phyloP scores from a whole-genome alignment of 2,888 invertebrate genomes.

The Drosophila diplacantha region DNA sequence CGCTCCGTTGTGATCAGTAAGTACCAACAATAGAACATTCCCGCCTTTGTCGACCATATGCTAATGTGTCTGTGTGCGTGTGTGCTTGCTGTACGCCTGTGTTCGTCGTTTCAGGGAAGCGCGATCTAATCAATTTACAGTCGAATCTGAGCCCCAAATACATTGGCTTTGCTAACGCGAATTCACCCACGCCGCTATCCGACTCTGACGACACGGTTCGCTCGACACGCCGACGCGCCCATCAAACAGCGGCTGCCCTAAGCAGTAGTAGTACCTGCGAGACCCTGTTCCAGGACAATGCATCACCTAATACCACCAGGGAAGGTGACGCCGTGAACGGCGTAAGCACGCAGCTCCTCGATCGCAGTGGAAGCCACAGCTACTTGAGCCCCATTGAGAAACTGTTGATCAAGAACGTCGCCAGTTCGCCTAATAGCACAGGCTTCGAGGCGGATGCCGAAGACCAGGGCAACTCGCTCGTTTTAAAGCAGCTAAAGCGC shows the following conservation, averaged over 20 bases:
- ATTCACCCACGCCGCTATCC: conserved; percentile 46
- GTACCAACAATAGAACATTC: conserved; percentile 17
- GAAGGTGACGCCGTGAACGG: not conserved
- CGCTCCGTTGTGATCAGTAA: conserved; percentile 20
- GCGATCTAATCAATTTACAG: conserved; percentile 70
- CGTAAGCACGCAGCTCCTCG: conserved; percentile 1
- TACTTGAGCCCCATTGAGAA: conserved; percentile 75
- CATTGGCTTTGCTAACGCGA: conserved; percentile 68
- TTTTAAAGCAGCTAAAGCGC: conserved; percentile 47
- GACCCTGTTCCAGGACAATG: conserved; percentile 15
- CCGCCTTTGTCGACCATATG: conserved; percentile 17
- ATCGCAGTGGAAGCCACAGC: conserved; percentile 1
- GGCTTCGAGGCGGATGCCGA: conserved; percentile 63
- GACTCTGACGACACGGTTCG: conserved; percentile 54
- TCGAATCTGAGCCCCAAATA: conserved; percentile 76
- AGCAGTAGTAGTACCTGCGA: conserved; percentile 36
- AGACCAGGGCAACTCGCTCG: conserved; percentile 21
- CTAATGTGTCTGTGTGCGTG: conserved; percentile 16
- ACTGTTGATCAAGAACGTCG: conserved; percentile 73
- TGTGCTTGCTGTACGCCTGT: not conserved
- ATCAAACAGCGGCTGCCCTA: conserved; percentile 17
- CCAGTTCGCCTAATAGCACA: conserved; percentile 62
- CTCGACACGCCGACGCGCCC: conserved; percentile 52
- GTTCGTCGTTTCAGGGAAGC: conserved; percentile 52
- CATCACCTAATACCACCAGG: conserved; percentile 38